Conservation (phyloP, 1,140 invertebrate genomes). For the Acromyrmex echinatior region DNA sequence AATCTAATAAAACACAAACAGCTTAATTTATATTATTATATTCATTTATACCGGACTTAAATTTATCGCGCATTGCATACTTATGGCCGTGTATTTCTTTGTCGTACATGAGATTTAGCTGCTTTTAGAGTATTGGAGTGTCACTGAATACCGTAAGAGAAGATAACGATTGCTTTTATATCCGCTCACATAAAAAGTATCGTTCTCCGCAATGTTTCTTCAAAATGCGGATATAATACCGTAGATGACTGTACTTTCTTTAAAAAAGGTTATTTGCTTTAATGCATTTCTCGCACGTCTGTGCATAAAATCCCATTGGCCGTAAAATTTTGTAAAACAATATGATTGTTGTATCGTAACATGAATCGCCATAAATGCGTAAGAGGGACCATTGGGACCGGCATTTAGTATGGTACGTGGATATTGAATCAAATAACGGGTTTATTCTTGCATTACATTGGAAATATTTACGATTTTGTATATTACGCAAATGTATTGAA, state of each 20-base stretch:
- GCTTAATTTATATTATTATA: constrained; percentile 3
- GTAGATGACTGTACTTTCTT: background rate
- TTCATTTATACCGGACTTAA: background rate
- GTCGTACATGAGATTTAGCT: background rate
- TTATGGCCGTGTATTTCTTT: constrained; percentile 20
- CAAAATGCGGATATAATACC: background rate
- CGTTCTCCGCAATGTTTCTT: constrained; percentile 25
- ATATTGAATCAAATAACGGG: background rate
- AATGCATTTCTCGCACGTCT: background rate
- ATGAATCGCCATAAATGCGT: background rate
- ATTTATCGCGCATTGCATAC: constrained; percentile 30
- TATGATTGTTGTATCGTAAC: constrained; percentile 7
- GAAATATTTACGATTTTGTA: constrained; percentile 29
- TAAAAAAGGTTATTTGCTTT: background rate
- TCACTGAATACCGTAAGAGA: constrained; percentile 1
- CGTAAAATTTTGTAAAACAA: constrained; percentile 12
- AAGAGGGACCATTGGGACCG: background rate
- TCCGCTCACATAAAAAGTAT: constrained; percentile 32
- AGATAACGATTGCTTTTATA: constrained; percentile 30
- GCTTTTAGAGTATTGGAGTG: constrained; percentile 30
- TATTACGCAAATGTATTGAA: background rate
- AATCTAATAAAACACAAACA: constrained; percentile 5
- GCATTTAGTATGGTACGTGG: background rate
- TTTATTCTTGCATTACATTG: constrained; percentile 3
- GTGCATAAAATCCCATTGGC: constrained; percentile 6